Evolutionary conservation across 2,888 invertebrate species (phyloP), one percentile per base, ranked within the genome.

Genomic region (Zygothrica quintamaculata): DNA sequence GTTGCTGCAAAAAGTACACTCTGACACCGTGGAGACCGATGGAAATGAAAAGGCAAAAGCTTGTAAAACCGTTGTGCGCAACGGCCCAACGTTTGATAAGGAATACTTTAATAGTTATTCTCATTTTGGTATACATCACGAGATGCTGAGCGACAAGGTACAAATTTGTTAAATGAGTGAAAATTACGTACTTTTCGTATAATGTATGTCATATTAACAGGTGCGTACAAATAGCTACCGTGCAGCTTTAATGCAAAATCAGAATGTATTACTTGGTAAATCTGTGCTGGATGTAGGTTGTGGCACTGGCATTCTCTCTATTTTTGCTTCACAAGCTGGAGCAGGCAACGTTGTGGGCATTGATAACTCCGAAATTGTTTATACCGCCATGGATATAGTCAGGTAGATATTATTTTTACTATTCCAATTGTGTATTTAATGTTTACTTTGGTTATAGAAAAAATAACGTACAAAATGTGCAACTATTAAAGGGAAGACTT

Each of bases 311-410:
- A 99, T 99, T 76, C 92, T 99, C 16, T 98, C 98, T 9, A 98
- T 99, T 97, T 99, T 99, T 92, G 96, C 97, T 71, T 98, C 98
- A 8, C 95, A 96, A 88, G 97, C 98, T 15, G 99, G 98, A 18
- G 99, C 99, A 36, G 93, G 93, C 61, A 94, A 93, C 91, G 97
- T 99, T 3, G 95, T 96, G 88, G 99, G 97, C 76, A 94, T 99
- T 73, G 99, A 99, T 90, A 97, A 97, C 90, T 99, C 99, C 0
- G 97, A 98, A 81, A 97, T 99, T 67, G 95, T 99, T 66, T 97
- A 97, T 88, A 96, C 98, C 89, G 99, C 99, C 1, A 96, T 97
- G 93, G 97, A 98, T 89, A 99, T 99, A 77, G 94, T 98, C 26
- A 95, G 95, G 95, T 95, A 91, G 89, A 60, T 22, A 16, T 4